A percentile compares a stretch with the other conserved stretches of the same genome.
These are phyloP conservation scores for Pampusana beccarii DNA, from an alignment of 2,113 vertebrate genomes.

Conservation along the genomic window DNA sequence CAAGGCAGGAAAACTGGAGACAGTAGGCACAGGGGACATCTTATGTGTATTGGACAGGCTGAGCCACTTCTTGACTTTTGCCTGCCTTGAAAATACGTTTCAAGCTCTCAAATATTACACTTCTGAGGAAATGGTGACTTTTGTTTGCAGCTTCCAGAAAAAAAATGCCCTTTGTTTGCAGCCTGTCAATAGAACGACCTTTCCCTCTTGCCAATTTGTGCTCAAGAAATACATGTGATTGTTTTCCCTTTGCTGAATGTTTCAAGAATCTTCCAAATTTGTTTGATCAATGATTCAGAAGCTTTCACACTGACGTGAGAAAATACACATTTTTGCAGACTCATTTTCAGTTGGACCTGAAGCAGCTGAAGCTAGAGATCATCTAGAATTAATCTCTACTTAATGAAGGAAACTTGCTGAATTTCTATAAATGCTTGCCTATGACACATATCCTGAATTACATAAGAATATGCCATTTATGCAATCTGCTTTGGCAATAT, in stretches of 20 bases:
- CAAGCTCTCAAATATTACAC: not conserved
- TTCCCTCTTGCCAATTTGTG: conserved; percentile 31
- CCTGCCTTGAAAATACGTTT: not conserved
- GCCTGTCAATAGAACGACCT: conserved; percentile 46
- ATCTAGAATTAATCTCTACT: conserved; percentile 40
- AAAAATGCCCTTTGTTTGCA: conserved; percentile 45
- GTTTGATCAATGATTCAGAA: conserved; percentile 40
- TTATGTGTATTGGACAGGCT: not conserved
- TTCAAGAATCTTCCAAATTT: conserved; percentile 54
- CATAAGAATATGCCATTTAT: conserved; percentile 35
- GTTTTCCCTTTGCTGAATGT: not conserved
- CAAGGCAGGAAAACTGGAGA: not conserved
- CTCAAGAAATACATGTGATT: conserved; percentile 31
- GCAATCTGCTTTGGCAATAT: conserved; percentile 48
- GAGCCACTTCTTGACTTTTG: not conserved
- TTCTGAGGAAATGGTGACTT: not conserved
- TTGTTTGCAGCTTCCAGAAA: conserved; percentile 36
- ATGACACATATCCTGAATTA: conserved; percentile 35
- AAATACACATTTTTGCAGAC: conserved; percentile 40
- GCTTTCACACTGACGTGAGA: conserved; percentile 23
- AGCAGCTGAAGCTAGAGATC: conserved; percentile 28
- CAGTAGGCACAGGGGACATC: not conserved
- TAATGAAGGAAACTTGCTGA: conserved; percentile 56
- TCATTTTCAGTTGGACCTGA: conserved; percentile 43
- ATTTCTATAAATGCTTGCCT: conserved; percentile 41